Conservation (phyloP, 2,113 vertebrate species). For the Nannospalax galili region DNA sequence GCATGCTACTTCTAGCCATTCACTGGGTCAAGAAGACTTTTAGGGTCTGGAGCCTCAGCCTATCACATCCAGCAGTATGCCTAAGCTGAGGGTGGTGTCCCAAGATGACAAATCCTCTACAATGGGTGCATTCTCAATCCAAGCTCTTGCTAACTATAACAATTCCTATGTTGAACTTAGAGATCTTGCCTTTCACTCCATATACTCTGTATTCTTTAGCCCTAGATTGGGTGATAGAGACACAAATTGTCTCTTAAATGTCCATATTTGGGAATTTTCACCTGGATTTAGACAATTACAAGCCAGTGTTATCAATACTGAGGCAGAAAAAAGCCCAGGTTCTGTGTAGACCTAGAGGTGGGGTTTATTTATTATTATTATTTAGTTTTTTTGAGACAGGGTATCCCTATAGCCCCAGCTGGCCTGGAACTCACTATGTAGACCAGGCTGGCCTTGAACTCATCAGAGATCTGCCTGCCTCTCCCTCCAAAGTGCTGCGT, state of each 20-base stretch:
- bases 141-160: slow-evolving; percentile 16
- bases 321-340: neutral
- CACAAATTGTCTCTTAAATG: neutral
- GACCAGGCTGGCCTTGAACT: no score
- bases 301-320: neutral
- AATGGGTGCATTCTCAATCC: neutral
- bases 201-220: neutral
- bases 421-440: no score
- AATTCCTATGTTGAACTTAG: slow-evolving; percentile 11
- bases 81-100: neutral
- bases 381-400: no score
- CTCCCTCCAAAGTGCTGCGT: no score
- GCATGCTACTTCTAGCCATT: fast-evolving
- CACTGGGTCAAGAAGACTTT: slow-evolving; percentile 29
- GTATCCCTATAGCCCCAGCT: no score
- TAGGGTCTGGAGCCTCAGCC: neutral
- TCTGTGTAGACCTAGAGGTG: neutral
- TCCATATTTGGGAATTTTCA: slow-evolving; percentile 13
- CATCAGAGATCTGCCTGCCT: no score
- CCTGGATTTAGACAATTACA: neutral
- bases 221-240: slow-evolving; percentile 8
- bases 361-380: no score
- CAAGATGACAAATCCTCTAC: neutral
- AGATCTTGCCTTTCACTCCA: slow-evolving; percentile 44
- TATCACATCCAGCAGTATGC: neutral